Evolutionary conservation across 2,888 invertebrate genomes (phyloP), one percentile per base, ranked within the genome.

Genomic region (Campaea margaritaria): DNA sequence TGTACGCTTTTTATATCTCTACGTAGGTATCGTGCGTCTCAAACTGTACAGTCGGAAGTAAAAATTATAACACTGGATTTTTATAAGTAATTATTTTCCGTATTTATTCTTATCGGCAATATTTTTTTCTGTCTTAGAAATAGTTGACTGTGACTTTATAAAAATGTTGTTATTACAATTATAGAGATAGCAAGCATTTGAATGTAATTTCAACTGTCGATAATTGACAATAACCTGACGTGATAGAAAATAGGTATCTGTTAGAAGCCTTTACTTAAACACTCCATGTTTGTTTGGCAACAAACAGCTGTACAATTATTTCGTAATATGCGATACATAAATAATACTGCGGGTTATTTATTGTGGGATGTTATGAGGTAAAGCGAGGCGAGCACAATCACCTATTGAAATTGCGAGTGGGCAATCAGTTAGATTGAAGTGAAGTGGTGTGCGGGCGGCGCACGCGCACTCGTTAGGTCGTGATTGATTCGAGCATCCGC

Each of bases 401-500:
- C 45, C 34, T 52, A 51, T 54, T 64, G 57, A 54, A 47, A 57
- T 28, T 43, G 46, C 43, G 31, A 41, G 36, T 27, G 38, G 50
- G 38, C 56, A 57, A 64, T 65, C 60, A 61, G 47, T 51, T 49
- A 56, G 63, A 69, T 65, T 67, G 55, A 57, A 60, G 44, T 54
- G 31, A 60, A 62, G 55, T 58, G 39, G 44, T 43, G 55, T 60
- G 59, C 51, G 52, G 61, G 51, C 61, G 46, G 43, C 47, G 50
- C 58, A 57, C 63, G 57, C 58, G 51, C 53, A 55, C 43, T 52
- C 49, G 13, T 55, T 54, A 53, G 13, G 10, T 3, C 47, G 13
- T 56, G 45, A 75, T 75, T 71, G 68, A 75, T 63, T 70, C 59
- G 43, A 67, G 58, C 66, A 70, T 69, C 68, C 72, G 64, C 58